A percentile compares a stretch with the other conserved stretches of the same genome.
Evolutionary conservation across 2,113 vertebrate genomes (phyloP).

Genomic region (Gymnobelideus leadbeateri): DNA sequence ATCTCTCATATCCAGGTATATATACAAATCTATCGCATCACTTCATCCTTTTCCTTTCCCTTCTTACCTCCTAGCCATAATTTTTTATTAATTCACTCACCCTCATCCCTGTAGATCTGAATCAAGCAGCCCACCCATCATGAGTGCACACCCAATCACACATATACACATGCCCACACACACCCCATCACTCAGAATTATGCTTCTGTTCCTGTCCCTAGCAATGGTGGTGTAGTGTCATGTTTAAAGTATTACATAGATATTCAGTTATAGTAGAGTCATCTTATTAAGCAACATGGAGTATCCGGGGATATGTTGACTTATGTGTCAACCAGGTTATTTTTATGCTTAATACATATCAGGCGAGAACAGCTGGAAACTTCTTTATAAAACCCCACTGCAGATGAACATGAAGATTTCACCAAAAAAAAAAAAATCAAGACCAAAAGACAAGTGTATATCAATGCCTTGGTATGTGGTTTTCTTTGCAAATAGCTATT

Average conservation of each 20-base stretch:
- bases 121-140: background rate
- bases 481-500: slow-evolving; percentile 74
- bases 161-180: background rate
- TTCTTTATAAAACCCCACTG: slow-evolving; percentile 73
- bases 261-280: slow-evolving; percentile 68
- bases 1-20: background rate
- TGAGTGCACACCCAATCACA: background rate
- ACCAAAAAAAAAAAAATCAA: slow-evolving; percentile 72
- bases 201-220: slow-evolving; percentile 68
- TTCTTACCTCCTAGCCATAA: slow-evolving; percentile 22
- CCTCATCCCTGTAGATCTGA: slow-evolving; percentile 50
- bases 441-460: slow-evolving; percentile 70
- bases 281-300: slow-evolving; percentile 76
- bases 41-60: slow-evolving; percentile 50
- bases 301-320: slow-evolving; percentile 73
- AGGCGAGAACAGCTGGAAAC: slow-evolving; percentile 77
- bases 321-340: slow-evolving; percentile 78
- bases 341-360: slow-evolving; percentile 78
- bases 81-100: slow-evolving; percentile 37
- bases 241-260: slow-evolving; percentile 68
- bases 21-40: slow-evolving; percentile 29
- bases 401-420: slow-evolving; percentile 71
- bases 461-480: slow-evolving; percentile 80
- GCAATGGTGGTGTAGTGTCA: slow-evolving; percentile 58
- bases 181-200: background rate